Evolutionary conservation across 2,888 invertebrate species (phyloP).

Genomic region (Tachina fera): DNA sequence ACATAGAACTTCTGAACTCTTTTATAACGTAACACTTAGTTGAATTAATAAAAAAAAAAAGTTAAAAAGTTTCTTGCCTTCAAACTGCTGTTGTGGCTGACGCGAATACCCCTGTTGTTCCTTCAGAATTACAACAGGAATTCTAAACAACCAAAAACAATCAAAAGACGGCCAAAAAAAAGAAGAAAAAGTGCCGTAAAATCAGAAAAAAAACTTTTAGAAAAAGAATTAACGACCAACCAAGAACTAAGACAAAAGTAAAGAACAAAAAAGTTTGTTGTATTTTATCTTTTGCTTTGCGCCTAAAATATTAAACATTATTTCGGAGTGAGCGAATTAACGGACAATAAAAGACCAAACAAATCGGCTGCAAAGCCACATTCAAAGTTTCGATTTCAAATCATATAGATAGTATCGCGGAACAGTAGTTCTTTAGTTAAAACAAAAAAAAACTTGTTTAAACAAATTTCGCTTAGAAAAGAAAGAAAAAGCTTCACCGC

Average conservation of each 20-base stretch:
- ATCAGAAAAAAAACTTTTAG: conserved; percentile 28
- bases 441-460: conserved; percentile 1
- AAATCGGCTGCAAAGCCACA: conserved; percentile 6
- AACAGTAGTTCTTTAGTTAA: background rate
- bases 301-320: conserved; percentile 6
- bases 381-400: conserved; percentile 31
- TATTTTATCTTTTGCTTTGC: conserved; percentile 26
- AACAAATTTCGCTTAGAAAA: conserved; percentile 11
- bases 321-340: conserved; percentile 25
- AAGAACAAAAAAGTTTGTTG: conserved; percentile 30
- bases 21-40: conserved; percentile 82
- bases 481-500: conserved; percentile 8
- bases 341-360: background rate
- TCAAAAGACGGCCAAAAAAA: conserved; percentile 31
- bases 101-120: conserved; percentile 18
- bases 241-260: background rate
- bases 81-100: conserved; percentile 43
- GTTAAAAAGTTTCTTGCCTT: background rate
- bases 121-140: conserved; percentile 29
- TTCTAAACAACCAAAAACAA: conserved; percentile 32
- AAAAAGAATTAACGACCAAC: conserved; percentile 33
- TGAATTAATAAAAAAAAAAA: conserved; percentile 22
- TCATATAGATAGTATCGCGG: background rate
- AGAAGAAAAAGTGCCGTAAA: conserved; percentile 20
- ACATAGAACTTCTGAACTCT: conserved; percentile 81